Evolutionary conservation across 2,113 vertebrate species (phyloP), one percentile per base, ranked within the genome.

Genomic region (human (Homo sapiens)): DNA sequence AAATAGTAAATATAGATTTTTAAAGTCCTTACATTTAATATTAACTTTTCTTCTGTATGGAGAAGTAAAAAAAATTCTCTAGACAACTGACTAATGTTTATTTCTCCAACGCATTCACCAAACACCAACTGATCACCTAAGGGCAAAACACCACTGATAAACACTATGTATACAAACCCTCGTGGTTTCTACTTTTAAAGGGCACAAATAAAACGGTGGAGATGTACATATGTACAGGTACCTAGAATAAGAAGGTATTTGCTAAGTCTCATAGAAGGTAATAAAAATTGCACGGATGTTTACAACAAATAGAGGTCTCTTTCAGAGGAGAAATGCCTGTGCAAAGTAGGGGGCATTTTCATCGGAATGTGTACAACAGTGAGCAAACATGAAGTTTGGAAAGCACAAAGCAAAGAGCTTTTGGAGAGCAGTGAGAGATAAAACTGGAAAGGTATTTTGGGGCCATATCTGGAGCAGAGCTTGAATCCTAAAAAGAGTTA

Each of bases 401-500:
- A 96, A 79, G 25, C 50, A 64, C 35, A 80, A 89, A 38, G 83
- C 61, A 75, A 86, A 96, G 79, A 85, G 43, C 68, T 93, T 96
- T 76, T 0, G 61, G 75, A 10, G 27, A 87, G 72, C 95, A 86
- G 59, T 35, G 48, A 93, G 75, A 97, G 23, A 96, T 73, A 75
- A 96, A 96, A 96, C 89, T 88, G 70, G 40, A 94, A 95, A 97
- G 98, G 97, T 97, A 95, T 97, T 97, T 90, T 52, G 76, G 89
- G 97, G 93, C 80, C 95, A 93, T 93, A 90, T 81, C 87, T 94
- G 83, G 82, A 96, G 59, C 45, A 3, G 89, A 48, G 59, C 97
- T 97, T 97, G 92, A 97, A 96, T 96, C 94, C 96, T 96, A 95
- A 96, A 82, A 80, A 97, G 75, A 98, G 96, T 97, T 97, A 92